Evolutionary conservation across 2,797 vertebrate species (phyloP).

Genomic region (Paguma larvata): DNA sequence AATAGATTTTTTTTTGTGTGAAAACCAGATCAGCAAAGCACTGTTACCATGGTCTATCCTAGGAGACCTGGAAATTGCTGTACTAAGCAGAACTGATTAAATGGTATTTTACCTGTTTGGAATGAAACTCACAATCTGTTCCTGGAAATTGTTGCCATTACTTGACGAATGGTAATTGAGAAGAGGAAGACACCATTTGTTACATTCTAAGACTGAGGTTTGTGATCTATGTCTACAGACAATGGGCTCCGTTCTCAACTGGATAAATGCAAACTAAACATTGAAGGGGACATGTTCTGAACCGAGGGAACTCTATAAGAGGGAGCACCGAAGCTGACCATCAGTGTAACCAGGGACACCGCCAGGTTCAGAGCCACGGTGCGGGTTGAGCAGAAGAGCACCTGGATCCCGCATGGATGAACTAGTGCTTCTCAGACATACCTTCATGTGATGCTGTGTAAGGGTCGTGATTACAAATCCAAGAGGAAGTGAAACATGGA

Average conservation of each 20-base stretch:
- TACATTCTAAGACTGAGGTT: background rate
- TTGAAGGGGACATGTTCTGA: background rate
- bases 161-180: conserved; percentile 12
- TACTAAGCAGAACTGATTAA: conserved; percentile 71
- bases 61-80: conserved; percentile 73
- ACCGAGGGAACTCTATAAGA: background rate
- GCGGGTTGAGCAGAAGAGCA: background rate
- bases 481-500: background rate
- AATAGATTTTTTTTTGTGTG: conserved; percentile 64
- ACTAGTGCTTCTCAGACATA: background rate
- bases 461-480: background rate
- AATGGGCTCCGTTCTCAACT: background rate
- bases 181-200: background rate
- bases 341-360: background rate
- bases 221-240: background rate
- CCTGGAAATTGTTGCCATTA: conserved; percentile 68
- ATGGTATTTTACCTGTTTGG: conserved; percentile 78
- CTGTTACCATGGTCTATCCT: conserved; percentile 66
- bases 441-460: background rate
- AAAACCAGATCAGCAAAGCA: conserved; percentile 81
- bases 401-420: background rate
- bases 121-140: conserved; percentile 70
- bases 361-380: background rate
- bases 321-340: background rate
- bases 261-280: background rate